These are phyloP conservation scores for Anabacerthia variegaticeps DNA, from an alignment of 2,797 vertebrate genomes.

Conservation along the genomic window DNA sequence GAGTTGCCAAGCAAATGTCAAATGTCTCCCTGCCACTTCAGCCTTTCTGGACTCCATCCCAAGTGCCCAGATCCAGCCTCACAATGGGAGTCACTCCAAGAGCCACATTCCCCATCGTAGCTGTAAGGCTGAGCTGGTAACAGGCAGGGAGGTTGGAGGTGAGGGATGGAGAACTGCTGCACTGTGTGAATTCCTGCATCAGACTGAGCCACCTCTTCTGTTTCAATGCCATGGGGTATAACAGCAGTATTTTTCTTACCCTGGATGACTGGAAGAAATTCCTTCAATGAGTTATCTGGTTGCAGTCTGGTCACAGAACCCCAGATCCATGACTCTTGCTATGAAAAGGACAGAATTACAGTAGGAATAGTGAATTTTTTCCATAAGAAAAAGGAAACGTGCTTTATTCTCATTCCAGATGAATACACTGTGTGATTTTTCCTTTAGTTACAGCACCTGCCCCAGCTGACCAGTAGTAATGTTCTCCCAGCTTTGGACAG, in stretches of 20 bases:
- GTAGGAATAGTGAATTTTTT: background rate
- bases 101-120: background rate
- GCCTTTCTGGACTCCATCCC: background rate
- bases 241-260: background rate
- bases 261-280: background rate
- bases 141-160: background rate
- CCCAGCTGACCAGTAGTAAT: constrained; percentile 87
- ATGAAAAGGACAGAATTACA: background rate
- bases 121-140: background rate
- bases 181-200: background rate
- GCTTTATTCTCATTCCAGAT: background rate
- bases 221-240: background rate
- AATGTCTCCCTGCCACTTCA: background rate
- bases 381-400: background rate
- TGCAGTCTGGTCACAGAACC: background rate
- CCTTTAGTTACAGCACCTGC: constrained; percentile 82
- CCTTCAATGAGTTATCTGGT: background rate
- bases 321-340: no score
- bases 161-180: background rate
- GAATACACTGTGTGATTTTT: background rate
- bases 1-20: background rate
- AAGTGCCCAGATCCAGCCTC: background rate
- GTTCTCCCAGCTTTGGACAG: constrained; percentile 88
- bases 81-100: background rate
- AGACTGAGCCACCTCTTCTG: background rate